phyloP scores from a whole-genome alignment of 2,113 vertebrate genomes.

The Lynx canadensis region DNA sequence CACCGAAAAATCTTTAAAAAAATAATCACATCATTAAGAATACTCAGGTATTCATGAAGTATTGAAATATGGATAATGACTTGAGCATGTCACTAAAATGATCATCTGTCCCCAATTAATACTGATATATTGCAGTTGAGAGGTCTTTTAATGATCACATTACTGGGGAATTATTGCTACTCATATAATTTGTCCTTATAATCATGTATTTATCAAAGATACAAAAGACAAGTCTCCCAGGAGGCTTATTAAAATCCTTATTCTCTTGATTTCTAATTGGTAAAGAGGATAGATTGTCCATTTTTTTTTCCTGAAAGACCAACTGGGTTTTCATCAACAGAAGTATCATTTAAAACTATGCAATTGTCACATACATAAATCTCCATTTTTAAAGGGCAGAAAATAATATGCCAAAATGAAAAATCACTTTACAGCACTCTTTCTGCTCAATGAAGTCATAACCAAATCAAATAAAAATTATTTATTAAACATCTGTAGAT shows the following conservation, averaged over 20 bases:
- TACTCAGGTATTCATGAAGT: slow-evolving; percentile 87
- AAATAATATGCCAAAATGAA: slow-evolving; percentile 44
- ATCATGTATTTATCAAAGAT: slow-evolving; percentile 93
- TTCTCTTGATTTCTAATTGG: slow-evolving; percentile 85
- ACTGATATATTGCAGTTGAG: slow-evolving; percentile 91
- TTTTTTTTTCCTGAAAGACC: slow-evolving; percentile 65
- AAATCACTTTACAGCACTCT: not conserved
- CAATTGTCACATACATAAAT: slow-evolving; percentile 49
- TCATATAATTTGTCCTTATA: slow-evolving; percentile 94
- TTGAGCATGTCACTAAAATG: slow-evolving; percentile 87
- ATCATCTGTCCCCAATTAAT: slow-evolving; percentile 95
- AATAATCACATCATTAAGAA: slow-evolving; percentile 86
- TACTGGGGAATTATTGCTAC: slow-evolving; percentile 92
- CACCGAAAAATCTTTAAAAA: slow-evolving; percentile 71
- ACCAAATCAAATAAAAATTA: slow-evolving; percentile 11
- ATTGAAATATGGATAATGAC: slow-evolving; percentile 89
- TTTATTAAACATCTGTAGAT: not conserved
- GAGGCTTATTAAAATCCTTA: slow-evolving; percentile 86
- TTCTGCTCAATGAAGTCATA: not conserved
- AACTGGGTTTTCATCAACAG: slow-evolving; percentile 79
- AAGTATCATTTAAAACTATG: slow-evolving; percentile 79
- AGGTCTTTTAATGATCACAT: slow-evolving; percentile 92
- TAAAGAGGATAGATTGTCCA: slow-evolving; percentile 77
- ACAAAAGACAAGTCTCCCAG: slow-evolving; percentile 84
- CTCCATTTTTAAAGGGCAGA: slow-evolving; percentile 55